Conservation (phyloP, 2,113 vertebrate genomes). For the Gavia stellata region DNA sequence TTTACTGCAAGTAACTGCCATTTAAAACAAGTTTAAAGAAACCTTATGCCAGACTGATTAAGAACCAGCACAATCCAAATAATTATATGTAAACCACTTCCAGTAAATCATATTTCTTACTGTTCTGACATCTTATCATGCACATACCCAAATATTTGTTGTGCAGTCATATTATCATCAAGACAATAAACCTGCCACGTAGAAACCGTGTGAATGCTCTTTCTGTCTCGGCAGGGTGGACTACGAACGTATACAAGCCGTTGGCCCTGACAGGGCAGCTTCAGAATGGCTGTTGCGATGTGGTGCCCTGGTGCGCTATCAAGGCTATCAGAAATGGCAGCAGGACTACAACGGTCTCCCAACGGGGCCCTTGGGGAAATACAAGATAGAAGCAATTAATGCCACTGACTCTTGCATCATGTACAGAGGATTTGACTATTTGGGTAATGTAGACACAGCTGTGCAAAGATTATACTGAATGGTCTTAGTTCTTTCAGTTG, state of each 20-base stretch:
- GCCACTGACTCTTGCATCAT: slow-evolving; percentile 96
- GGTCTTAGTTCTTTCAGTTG: not conserved
- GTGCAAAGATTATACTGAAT: fast-evolving
- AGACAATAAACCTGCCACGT: fast-evolving
- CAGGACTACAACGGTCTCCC: slow-evolving; percentile 91
- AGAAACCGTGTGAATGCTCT: not conserved
- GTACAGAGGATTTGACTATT: slow-evolving; percentile 87
- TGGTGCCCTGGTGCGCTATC: slow-evolving; percentile 85
- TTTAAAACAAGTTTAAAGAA: not conserved
- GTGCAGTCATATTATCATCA: not conserved
- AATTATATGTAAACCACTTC: not conserved
- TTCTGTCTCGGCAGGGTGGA: slow-evolving; percentile 81
- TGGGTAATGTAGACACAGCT: slow-evolving; percentile 75
- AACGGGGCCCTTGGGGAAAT: slow-evolving; percentile 78
- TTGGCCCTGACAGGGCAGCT: slow-evolving; percentile 88
- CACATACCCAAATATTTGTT: fast-evolving
- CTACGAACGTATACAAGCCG: slow-evolving; percentile 82
- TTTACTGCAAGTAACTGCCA: not conserved
- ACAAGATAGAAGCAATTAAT: slow-evolving; percentile 89
- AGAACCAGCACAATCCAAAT: not conserved
- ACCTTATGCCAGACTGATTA: not conserved
- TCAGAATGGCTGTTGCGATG: slow-evolving; percentile 95
- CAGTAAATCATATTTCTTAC: not conserved
- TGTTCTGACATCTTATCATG: not conserved
- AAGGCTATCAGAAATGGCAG: slow-evolving; percentile 87